A percentile compares a stretch with the other conserved stretches of the same genome.
Evolutionary conservation across 2,888 invertebrate genomes (phyloP).

Genomic region (Entomobrya proxima): DNA sequence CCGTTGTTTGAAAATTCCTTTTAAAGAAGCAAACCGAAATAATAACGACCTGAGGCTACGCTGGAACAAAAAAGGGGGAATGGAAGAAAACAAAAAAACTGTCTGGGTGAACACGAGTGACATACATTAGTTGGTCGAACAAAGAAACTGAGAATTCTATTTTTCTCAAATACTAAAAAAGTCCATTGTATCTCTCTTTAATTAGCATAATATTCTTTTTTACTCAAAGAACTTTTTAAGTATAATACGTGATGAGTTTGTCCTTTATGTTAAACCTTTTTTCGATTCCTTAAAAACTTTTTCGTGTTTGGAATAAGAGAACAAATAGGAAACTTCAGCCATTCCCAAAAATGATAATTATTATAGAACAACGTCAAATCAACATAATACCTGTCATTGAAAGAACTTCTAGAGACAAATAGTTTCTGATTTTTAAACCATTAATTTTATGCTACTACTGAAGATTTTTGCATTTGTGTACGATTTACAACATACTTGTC

Average conservation of each 20-base stretch:
- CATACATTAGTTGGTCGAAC: background rate
- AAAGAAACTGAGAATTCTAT: background rate
- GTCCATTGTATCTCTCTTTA: background rate
- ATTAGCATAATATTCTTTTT: background rate
- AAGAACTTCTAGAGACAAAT: too few relatives aligned
- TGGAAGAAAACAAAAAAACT: background rate
- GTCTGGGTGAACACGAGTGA: background rate
- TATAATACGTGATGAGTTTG: background rate
- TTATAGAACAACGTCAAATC: too few relatives aligned
- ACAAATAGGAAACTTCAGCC: background rate
- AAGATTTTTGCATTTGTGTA: too few relatives aligned
- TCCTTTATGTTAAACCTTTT: background rate
- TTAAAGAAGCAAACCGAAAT: conserved; percentile 15
- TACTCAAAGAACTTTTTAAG: background rate
- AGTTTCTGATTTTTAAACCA: too few relatives aligned
- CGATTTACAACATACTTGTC: too few relatives aligned
- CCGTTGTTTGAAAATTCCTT: conserved; percentile 13
- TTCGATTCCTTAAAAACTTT: background rate
- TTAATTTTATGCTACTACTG: too few relatives aligned
- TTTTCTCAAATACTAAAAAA: background rate
- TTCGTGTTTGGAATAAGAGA: background rate
- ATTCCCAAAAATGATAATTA: too few relatives aligned
- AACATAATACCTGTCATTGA: too few relatives aligned
- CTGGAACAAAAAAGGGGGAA: background rate
- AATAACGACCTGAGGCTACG: conserved; percentile 8